Evolutionary conservation across 2,797 vertebrate genomes (phyloP), one percentile per base, ranked within the genome.

Genomic region (Meriones psammophilus): DNA sequence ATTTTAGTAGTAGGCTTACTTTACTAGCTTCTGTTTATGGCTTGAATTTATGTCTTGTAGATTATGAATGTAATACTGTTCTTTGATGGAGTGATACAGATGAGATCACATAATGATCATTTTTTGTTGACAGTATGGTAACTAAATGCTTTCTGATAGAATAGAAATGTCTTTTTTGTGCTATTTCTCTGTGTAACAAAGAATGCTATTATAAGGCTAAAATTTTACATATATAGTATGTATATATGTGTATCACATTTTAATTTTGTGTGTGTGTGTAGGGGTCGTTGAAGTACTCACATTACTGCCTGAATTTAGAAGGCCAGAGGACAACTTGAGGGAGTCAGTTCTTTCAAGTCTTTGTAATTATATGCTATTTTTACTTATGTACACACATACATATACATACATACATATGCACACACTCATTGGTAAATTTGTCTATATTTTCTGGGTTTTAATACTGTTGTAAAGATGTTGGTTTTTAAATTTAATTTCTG

Each of bases 1-100:
- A 68, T 84, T 97, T 91, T 33, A 86, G 73, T 46, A 88, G 36
- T 77, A 18, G 26, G 5, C 79, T 96, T 85, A 92, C 90, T 94
- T 95, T 90, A 91, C 56, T 94, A 73, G 64, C 22, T 89, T 36
- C 13, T 87, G 24, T 88, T 96, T 95, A 71, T 90, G 68, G 7
- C 46, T 94, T 92, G 30, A 92, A 62, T 56, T 94, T 95, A 93
- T 92, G 71, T 36, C 5, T 24, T 88, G 24, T 94, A 85, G 42
- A 14, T 77, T 92, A 46, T 87, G 86, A 92, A 74, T 80, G 28
- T 54, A 46, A 89, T 85, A 76, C 22, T 88, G 18, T 89, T 87
- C 42, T 94, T 58, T 92, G 76, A 77, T 94, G 89, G 30, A 87
- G 30, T 28, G n/a, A 33, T 39, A 26, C 33, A 64, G 64, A 54